A percentile compares a stretch with the other conserved stretches of the same genome.
phyloP scores from a whole-genome alignment of 2,888 invertebrate species.

The Leptothorax acervorum region DNA sequence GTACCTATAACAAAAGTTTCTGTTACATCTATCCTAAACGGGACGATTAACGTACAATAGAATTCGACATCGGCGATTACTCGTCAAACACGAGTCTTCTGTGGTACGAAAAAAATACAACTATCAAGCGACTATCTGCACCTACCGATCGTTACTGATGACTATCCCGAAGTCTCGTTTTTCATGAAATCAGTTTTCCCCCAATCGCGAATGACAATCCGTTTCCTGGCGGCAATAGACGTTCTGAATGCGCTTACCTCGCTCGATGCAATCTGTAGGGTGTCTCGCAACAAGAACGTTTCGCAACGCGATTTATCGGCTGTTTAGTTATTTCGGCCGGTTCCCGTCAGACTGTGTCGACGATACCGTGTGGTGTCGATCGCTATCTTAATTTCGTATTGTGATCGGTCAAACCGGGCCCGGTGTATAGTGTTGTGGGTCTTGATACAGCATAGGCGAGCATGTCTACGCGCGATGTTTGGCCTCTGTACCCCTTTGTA shows the following conservation, averaged over 20 bases:
- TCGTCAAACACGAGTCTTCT: conserved; percentile 15
- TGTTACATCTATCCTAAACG: conserved; percentile 6
- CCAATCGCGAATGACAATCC: conserved; percentile 41
- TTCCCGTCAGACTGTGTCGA: conserved; percentile 61
- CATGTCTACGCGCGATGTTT: conserved; percentile 61
- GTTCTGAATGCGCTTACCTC: conserved; percentile 63
- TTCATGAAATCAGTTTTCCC: conserved; percentile 54
- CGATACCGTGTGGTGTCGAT: conserved; percentile 77
- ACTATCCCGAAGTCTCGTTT: conserved; percentile 44
- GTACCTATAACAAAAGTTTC: not conserved
- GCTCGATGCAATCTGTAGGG: conserved; percentile 63
- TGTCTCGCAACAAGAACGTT: conserved; percentile 61
- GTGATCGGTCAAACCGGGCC: conserved; percentile 75
- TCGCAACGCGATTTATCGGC: conserved; percentile 76
- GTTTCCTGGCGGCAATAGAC: conserved; percentile 36
- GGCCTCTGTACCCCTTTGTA: conserved; percentile 62
- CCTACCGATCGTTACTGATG: conserved; percentile 30
- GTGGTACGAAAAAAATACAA: not conserved
- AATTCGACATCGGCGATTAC: conserved; percentile 19
- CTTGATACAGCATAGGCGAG: conserved; percentile 53
- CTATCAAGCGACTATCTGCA: conserved; percentile 25
- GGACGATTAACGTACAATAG: conserved; percentile 15
- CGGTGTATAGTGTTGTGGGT: conserved; percentile 53
- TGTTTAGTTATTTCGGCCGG: conserved; percentile 78
- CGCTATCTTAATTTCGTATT: conserved; percentile 82